Percentiles rank a stretch among this genome's conserved stretches.
These are phyloP conservation scores for Pionites leucogaster DNA, from an alignment of 2,113 vertebrate species.

Conservation along the genomic window DNA sequence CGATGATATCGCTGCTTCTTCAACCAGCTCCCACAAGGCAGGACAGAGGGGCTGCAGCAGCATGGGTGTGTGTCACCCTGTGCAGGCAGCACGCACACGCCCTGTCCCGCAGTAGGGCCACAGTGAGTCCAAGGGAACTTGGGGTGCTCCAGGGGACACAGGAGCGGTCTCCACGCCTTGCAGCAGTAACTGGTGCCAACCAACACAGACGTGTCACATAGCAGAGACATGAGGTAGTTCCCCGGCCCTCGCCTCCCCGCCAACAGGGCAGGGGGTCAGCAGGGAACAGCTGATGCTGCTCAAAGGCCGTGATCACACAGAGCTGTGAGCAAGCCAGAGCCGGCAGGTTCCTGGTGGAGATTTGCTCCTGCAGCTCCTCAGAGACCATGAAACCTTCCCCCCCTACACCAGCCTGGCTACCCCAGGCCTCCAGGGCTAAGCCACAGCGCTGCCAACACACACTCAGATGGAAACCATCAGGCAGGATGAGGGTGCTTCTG, in stretches of 20 bases:
- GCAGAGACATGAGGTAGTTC: conserved; percentile 34
- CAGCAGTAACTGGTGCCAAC: background rate
- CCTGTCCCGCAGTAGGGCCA: accelerated
- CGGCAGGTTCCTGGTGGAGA: background rate
- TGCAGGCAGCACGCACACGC: accelerated
- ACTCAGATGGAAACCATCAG: background rate
- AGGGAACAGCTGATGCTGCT: accelerated
- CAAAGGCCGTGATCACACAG: accelerated
- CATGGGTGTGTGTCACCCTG: background rate
- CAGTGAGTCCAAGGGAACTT: background rate
- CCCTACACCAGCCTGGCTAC: background rate
- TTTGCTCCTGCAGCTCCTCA: background rate
- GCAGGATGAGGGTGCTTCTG: background rate
- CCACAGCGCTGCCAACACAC: background rate
- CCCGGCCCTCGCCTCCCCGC: accelerated
- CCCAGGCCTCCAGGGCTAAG: background rate
- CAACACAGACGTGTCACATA: background rate
- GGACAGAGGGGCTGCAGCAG: background rate
- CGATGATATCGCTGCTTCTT: conserved; percentile 25
- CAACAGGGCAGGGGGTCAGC: background rate
- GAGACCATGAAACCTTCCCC: background rate
- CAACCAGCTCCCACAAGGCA: background rate
- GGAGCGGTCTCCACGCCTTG: background rate
- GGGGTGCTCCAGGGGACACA: background rate
- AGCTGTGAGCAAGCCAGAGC: background rate